Base-by-base conservation (phyloP, 2,888 invertebrate genomes). In the Amiota minor region DNA sequence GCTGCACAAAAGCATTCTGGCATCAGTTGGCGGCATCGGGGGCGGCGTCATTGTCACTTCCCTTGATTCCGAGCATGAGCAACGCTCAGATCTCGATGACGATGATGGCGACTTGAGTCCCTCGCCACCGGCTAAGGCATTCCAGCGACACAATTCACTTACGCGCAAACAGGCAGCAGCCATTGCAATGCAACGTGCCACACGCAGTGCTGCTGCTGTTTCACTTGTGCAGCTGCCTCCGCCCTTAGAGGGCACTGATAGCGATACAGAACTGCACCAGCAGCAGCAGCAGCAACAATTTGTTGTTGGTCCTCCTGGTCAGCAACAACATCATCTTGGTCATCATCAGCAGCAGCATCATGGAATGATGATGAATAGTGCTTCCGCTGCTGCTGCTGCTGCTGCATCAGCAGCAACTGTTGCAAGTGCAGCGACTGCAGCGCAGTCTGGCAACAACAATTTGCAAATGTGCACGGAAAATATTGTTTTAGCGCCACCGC, bases 221-320 rank as follows among this genome's bases (percentile, higher is more conserved):
- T 94, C 95, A 70, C 90, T 96, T 75, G 95, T 95, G 12, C 95
- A 94, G 87, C 91, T 96, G 72, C 96, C 96, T 68, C 96, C 96
- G 12, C 96, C 96, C 16, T 91, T 94, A 75, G 94, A 94, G 85
- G 91, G 92, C 53, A 92, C 93, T 74, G 93, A 93, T 77, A 92
- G 93, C 73, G 95, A 96, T 88, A 92, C 92, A 72, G 93, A 93
- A 78, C 91, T 91, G 47, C 76, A 73, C 16, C 68, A 72, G 10
- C 74, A 74, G 9, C 76, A 73, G 47, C 75, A 75, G 23, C 76
- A 67, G 9, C 80, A 80, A 74, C 81, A 81, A 64, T 81, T 81
- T 35, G 35, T 0, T 35, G 75, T 55, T 82, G 81, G 84, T 35
- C 4, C 35, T 35, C 4, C 45, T n/a, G 14, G 86, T 72, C 76